Base-by-base conservation (phyloP, 2,113 vertebrate genomes). In the Lipophrys pholis region DNA sequence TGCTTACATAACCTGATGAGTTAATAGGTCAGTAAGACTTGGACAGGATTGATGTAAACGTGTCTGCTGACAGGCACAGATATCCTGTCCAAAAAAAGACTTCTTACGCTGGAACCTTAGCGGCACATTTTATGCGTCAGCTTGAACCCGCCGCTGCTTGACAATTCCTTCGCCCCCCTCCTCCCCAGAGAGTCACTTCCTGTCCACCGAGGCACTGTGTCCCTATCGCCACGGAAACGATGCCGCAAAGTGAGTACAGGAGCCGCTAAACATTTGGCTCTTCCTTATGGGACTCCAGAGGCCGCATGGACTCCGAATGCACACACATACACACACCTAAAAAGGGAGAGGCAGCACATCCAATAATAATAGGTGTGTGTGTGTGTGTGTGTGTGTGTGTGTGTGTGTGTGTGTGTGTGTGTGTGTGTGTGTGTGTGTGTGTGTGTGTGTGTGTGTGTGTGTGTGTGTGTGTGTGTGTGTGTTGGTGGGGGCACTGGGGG, bases 221-320 rank as follows among this genome's bases (percentile, higher is more conserved):
- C 87, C 80, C 77, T 60, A 69, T 82, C 57, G 77, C 67, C 83
- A 84, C 46, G 46, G 76, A 83, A 83, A 60, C 66, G 35, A 74
- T 76, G 63, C 64, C 63, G 80, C 73, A 68, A 73, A 80, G 78
- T 39, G 73, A 78, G 73, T 52, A 84, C 69, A 82, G 67, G 77
- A 73, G 81, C 70, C 11, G 66, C 75, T 71, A 69, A 89, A 81
- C 57, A 76, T 69, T 82, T 7, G 10, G 54, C 74, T 87, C 84
- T 90, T 92, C 91, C 89, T 93, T 90, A 90, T 86, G 77, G 51
- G 84, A 86, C 85, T 84, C 72, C 73, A 80, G 81, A 81, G 80
- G 81, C 79, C 76, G 84, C 72, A 84, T 68, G 75, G 56, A 81
- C 73, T 55, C 56, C 36, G 38, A 54, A 17, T 46, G 7, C 12